These are phyloP conservation scores for Vanessa atalanta DNA, from an alignment of 1,140 invertebrate genomes.

Conservation along the genomic window DNA sequence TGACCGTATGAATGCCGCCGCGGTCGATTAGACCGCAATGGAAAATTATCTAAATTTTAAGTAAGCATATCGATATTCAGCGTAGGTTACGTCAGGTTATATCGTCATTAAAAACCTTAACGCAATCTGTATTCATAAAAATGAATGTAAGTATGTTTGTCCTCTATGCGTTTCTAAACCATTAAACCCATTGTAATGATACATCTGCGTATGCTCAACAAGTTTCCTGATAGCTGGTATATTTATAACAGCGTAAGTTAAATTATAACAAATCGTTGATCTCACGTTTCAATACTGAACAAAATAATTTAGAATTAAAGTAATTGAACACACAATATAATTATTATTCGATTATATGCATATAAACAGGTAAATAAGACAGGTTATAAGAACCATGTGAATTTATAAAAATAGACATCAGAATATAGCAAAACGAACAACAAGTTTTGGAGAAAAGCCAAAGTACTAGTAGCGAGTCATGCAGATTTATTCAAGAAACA, in stretches of 20 bases:
- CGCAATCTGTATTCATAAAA: no score
- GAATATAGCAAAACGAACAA: slow-evolving; percentile 52
- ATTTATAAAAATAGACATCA: slow-evolving; percentile 60
- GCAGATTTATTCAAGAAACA: slow-evolving; percentile 47
- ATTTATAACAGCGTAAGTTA: no score
- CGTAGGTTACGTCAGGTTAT: neutral
- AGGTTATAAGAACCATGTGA: slow-evolving; percentile 46
- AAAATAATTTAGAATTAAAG: no score
- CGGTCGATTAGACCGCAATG: slow-evolving; percentile 47
- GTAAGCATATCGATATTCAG: neutral
- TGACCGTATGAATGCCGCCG: slow-evolving; percentile 51
- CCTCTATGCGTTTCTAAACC: no score
- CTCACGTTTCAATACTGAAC: no score
- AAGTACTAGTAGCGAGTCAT: slow-evolving; percentile 35
- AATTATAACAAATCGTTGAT: no score
- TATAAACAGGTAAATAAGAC: slow-evolving; percentile 10
- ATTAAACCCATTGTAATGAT: no score
- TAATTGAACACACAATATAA: no score
- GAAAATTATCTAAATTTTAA: slow-evolving; percentile 5
- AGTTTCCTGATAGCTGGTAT: no score
- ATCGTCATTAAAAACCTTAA: no score
- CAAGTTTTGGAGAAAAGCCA: slow-evolving; percentile 39
- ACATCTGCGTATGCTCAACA: no score
- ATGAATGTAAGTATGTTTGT: no score
- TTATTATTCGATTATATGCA: neutral